Conservation (phyloP, 2,113 vertebrate genomes). For the Calidris pygmaea region DNA sequence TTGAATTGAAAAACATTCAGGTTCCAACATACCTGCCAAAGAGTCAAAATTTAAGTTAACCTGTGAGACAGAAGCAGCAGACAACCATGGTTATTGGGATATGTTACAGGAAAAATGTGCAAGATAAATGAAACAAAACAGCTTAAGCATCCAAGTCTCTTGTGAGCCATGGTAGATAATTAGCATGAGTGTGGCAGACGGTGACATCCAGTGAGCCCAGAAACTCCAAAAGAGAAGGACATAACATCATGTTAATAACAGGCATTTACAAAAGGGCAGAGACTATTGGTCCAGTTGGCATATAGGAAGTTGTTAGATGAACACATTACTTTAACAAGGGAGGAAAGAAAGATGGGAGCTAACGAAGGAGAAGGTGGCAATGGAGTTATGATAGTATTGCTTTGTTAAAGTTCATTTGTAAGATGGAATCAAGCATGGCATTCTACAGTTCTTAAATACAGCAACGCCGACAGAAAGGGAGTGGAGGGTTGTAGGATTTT, state of each 20-base stretch:
- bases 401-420: background rate
- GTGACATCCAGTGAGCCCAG: background rate
- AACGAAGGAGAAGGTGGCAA: background rate
- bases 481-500: background rate
- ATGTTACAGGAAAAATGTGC: background rate
- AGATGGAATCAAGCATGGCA: background rate
- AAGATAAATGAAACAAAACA: background rate
- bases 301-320: background rate
- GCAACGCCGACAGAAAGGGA: background rate
- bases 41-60: background rate
- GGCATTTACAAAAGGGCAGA: background rate
- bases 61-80: background rate
- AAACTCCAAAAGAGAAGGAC: background rate
- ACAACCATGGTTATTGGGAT: background rate
- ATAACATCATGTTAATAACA: background rate
- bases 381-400: background rate
- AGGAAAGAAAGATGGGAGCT: background rate
- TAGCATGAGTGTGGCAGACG: rapidly evolving
- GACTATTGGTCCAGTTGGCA: background rate
- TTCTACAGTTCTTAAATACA: background rate
- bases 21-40: background rate
- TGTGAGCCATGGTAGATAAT: background rate
- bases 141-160: background rate
- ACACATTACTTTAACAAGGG: background rate
- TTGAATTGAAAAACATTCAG: background rate